Conservation (phyloP, 2,797 vertebrate species). For the Alcedo quadribrachys region DNA sequence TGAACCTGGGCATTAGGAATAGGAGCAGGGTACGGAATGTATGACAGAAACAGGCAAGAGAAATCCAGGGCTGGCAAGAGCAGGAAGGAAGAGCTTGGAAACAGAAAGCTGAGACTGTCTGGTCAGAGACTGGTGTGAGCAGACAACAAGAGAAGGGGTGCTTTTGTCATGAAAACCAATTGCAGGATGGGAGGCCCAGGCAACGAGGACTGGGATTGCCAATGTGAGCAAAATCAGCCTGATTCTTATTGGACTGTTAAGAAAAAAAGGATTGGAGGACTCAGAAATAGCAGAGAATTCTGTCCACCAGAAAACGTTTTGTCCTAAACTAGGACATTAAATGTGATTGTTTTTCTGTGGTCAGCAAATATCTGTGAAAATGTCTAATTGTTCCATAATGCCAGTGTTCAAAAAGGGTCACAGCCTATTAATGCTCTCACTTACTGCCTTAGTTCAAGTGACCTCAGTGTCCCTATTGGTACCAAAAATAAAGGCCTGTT, state of each 20-base stretch:
- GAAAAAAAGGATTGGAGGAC: not conserved
- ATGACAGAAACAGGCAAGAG: not conserved
- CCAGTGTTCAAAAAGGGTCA: not conserved
- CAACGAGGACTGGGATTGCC: not conserved
- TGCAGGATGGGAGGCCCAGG: not conserved
- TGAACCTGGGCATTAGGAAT: not conserved
- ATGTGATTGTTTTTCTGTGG: not conserved
- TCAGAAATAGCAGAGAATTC: not conserved
- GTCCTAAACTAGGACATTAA: not conserved
- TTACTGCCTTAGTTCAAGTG: not conserved
- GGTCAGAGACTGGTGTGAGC: not conserved
- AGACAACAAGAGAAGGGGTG: not conserved
- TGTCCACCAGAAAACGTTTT: not conserved
- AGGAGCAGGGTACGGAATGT: not conserved
- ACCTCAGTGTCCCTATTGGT: not conserved
- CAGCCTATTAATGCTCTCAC: not conserved
- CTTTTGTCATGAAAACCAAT: not conserved
- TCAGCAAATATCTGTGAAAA: slow-evolving; percentile 25
- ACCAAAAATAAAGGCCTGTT: not conserved
- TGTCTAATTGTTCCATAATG: not conserved
- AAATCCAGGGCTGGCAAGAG: not conserved
- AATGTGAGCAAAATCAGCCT: not conserved
- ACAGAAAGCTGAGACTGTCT: not conserved
- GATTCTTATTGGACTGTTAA: not conserved
- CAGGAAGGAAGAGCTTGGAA: not conserved